Base-by-base conservation (phyloP, 2,797 vertebrate species). In the Emydoidea blandingii region DNA sequence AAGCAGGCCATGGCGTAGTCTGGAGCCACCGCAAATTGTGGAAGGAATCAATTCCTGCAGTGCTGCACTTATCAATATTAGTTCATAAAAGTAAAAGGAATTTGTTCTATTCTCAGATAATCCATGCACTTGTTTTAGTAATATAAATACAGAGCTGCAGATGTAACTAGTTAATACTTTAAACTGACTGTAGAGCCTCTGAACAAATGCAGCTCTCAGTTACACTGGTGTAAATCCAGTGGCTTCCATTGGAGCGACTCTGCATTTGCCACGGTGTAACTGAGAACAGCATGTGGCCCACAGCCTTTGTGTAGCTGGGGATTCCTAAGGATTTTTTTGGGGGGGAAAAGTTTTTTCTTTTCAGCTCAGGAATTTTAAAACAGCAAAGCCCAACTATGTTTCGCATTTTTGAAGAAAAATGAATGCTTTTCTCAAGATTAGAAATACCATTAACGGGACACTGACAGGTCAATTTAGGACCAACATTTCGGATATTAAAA, bases 11-110 rank as follows among this genome's bases (percentile, higher is more conserved):
- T 72, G 81, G 85, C 86, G 93, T 81, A 95, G 92, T 89, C 88
- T 85, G 90, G 92, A 95, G 95, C 89, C 68, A 88, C 65, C 95
- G 88, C 96, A 96, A 94, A 87, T 91, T 95, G 90, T 83, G 57
- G n/a, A 96, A 91, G 89, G 54, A 96, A 97, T 89, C 95, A 96
- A 94, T 97, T 97, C 85, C 49, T 97, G 50, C 79, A 94, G 54
- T 81, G 21, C 89, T 97, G 97, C 96, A 98, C 97, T 98, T 97
- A 98, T 52, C 90, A 87, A 96, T 98, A 98, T 98, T 97, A 97
- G 92, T 97, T 98, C 97, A 97, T 98, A 97, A 98, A 98, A 97
- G 84, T 97, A 97, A 98, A 98, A 98, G 97, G 96, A 96, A 97
- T 97, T 95, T 96, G 95, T 94, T 96, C 93, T 93, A 74, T 93